Evolutionary conservation across 2,888 invertebrate species (phyloP).

Genomic region (Macrosoma leucophasiata): DNA sequence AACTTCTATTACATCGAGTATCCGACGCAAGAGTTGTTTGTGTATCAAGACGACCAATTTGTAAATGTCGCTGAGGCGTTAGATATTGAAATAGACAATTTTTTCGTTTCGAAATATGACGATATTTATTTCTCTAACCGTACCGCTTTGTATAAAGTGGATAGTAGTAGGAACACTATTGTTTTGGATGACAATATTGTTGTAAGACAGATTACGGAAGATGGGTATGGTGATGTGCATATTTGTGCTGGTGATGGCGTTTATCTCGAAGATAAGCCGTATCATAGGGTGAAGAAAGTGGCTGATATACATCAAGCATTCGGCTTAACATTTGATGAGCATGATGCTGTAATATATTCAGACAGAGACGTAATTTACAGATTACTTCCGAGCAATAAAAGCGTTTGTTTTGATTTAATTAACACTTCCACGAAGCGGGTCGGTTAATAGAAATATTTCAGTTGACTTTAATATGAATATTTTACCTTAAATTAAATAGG

Average conservation of each 20-base stretch:
- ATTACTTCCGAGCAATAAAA: constrained; percentile 36
- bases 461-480: too few relatives aligned
- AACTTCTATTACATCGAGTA: constrained; percentile 64
- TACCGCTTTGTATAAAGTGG: constrained; percentile 59
- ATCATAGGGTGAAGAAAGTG: constrained; percentile 36
- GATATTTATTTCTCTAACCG: constrained; percentile 55
- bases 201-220: constrained; percentile 51
- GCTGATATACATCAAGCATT: constrained; percentile 44
- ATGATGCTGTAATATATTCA: constrained; percentile 49
- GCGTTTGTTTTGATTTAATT: constrained; percentile 18
- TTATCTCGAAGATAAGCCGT: constrained; percentile 53
- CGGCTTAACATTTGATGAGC: constrained; percentile 55
- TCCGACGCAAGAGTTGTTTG: constrained; percentile 47
- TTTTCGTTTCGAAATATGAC: constrained; percentile 43
- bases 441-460: neutral
- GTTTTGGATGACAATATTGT: constrained; percentile 42
- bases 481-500: too few relatives aligned
- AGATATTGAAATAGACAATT: constrained; percentile 49
- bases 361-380: constrained; percentile 45
- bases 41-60: constrained; percentile 45
- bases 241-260: constrained; percentile 49
- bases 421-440: too few relatives aligned
- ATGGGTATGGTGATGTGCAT: constrained; percentile 51
- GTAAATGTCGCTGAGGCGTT: constrained; percentile 45
- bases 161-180: constrained; percentile 29